Evolutionary conservation across 1,140 invertebrate genomes (phyloP), one percentile per base, ranked within the genome.

Genomic region (Caenorhabditis inopinata): DNA sequence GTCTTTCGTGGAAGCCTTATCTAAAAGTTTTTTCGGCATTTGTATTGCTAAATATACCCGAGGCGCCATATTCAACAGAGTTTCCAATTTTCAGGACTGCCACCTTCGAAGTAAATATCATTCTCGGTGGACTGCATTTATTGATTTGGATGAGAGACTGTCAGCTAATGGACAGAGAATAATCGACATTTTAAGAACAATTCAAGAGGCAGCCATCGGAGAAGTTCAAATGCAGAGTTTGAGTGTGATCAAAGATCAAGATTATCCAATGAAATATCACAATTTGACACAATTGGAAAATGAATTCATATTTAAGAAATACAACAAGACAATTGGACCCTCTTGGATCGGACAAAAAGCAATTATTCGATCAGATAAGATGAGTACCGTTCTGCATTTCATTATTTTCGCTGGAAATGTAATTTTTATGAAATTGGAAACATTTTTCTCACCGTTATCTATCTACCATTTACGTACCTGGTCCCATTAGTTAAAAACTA

Each of bases 221-320:
- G 58, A 68, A 42, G 32, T 68, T 21, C 58, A 38, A 21, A n/a
- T 68, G n/a, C 58, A 68, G 23, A 38, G 32, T 21, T 11, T 42
- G n/a, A 68, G 32, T 38, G 12, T 68, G 7, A 32, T 68, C 7
- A 68, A 42, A 68, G 58, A 68, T 42, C 16, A 68, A 21, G 58
- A 68, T 27, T 68, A 68, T 42, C 58, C 58, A 21, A 18, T 6
- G 2, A 38, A 38, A 42, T 68, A 38, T 68, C 1, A 16, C 7
- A 38, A 38, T 27, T 18, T 42, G 12, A 21, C 35, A 21, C 1
- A 68, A 11, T 21, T 68, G n/a, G 32, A 68, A 12, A 35, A 68
- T 9, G 58, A 68, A 68, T 21, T 68, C 6, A 68, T 68, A 38
- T 68, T 68, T 16, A 38, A 68, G 21, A 68, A 68, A 42, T 68